Base-by-base conservation (phyloP, 2,113 vertebrate genomes). In the Antechinus flavipes region DNA sequence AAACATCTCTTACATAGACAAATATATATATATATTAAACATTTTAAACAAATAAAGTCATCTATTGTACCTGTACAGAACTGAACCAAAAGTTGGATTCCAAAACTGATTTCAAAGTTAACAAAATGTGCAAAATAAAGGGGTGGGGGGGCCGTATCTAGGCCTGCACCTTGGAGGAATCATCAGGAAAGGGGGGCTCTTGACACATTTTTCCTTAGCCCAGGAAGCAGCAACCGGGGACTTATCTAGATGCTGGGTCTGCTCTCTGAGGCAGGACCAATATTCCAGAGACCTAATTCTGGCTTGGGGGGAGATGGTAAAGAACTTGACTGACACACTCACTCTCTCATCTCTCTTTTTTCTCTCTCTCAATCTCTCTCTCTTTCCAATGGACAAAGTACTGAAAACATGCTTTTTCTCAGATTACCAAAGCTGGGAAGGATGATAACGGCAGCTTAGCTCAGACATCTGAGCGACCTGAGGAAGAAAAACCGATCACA, bases 1-100 rank as follows among this genome's bases (percentile, higher is more conserved):
- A 97, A 98, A 98, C 97, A 97, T 93, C 97, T 97, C 95, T 98
- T 98, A 98, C 98, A 98, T 54, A 97, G 98, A 99, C 97, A 99
- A 97, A 98, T 98, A 98, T 97, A 98, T 97, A 98, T 98, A 98
- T 98, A 99, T 98, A 99, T 99, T 98, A 99, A 97, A 98, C 98
- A 98, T 98, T 98, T 98, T 98, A 98, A 98, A 99, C 98, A 98
- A 98, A 98, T 98, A 98, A 98, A 98, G 97, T 98, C 98, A 98
- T 98, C 97, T 97, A 97, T 98, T 99, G 99, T 99, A 99, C 98
- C 99, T 98, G 98, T 97, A 98, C 97, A 98, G 97, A 98, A 98
- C 97, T 50, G 97, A 98, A 97, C 50, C 93, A 95, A 93, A 42
- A 96, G 91, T 25, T 89, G 68, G 56, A 84, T 25, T 94, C 89